Evolutionary conservation across 2,113 vertebrate species (phyloP), one percentile per base, ranked within the genome.

Genomic region (Otolemur garnettii): DNA sequence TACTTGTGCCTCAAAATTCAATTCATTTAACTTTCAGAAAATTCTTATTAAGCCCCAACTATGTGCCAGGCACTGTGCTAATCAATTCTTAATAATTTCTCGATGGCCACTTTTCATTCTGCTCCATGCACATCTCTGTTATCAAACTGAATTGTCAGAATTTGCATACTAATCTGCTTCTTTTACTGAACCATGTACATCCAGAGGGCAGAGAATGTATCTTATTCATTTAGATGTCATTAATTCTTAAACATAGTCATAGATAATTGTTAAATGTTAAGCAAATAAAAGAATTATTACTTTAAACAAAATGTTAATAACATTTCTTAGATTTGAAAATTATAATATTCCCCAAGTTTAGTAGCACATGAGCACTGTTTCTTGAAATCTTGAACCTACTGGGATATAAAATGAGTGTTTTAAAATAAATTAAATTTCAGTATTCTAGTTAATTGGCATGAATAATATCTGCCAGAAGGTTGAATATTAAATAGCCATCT

Each of bases 351-450:
- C 35, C 72, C 72, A 66, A 57, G n/a, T 24, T 93, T 81, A 38
- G 38, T 84, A 90, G 64, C 93, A 94, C 35, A 79, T 30, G 96
- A 90, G 45, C 35, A 78, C 28, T 59, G 14, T 66, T 96, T 92
- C 78, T 50, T 93, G 85, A 97, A 90, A 86, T 94, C 78, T 57
- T 86, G 83, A 96, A 74, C 72, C 91, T 94, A 86, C 88, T 91
- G 78, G 71, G 75, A 21, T 82, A 94, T 94, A 93, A 98, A 92
- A 97, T 94, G 83, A 95, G 30, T 95, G 81, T 94, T 97, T 97
- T 79, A 88, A 96, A 96, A 96, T 91, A 96, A 92, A 88, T 72
- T 62, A 78, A 71, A 93, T 66, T 42, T 90, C 14, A 85, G 50
- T 26, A 69, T 94, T 95, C 55, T 90, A 87, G 81, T 84, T 96